These are phyloP conservation scores for Meles meles DNA, from an alignment of 2,113 vertebrate species.

Conservation along the genomic window DNA sequence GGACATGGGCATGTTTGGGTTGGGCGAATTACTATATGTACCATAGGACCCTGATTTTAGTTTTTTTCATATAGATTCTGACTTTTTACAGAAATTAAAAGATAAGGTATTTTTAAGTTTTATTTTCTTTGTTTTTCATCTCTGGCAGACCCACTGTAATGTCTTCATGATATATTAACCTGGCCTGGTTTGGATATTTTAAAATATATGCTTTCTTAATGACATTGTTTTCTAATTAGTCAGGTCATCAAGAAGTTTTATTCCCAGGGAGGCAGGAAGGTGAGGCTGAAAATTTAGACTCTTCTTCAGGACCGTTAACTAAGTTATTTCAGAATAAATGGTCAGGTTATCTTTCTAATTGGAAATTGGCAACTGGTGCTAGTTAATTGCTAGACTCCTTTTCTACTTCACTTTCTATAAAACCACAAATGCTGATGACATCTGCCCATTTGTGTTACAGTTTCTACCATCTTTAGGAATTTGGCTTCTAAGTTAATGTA, in stretches of 20 bases:
- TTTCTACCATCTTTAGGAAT: background rate
- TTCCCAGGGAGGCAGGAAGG: background rate
- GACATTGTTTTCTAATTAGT: background rate
- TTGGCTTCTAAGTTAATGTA: background rate
- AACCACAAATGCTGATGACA: background rate
- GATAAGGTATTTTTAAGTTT: background rate
- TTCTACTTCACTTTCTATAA: background rate
- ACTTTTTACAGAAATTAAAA: conserved; percentile 13
- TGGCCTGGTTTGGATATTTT: background rate
- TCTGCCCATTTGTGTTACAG: background rate
- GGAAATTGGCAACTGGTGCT: background rate
- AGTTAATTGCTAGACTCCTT: background rate
- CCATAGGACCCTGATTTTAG: background rate
- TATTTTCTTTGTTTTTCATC: conserved; percentile 6
- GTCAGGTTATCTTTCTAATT: background rate
- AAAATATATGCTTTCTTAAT: background rate
- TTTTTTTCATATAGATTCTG: conserved; percentile 30
- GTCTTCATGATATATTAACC: background rate
- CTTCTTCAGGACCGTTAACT: background rate
- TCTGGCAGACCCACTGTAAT: background rate
- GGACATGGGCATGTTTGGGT: background rate
- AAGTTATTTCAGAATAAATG: conserved; percentile 20
- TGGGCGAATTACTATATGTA: background rate
- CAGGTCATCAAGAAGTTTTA: conserved; percentile 5
- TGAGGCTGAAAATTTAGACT: conserved; percentile 31